phyloP scores from a whole-genome alignment of 1,140 invertebrate genomes.

The Subanguina moxae region DNA sequence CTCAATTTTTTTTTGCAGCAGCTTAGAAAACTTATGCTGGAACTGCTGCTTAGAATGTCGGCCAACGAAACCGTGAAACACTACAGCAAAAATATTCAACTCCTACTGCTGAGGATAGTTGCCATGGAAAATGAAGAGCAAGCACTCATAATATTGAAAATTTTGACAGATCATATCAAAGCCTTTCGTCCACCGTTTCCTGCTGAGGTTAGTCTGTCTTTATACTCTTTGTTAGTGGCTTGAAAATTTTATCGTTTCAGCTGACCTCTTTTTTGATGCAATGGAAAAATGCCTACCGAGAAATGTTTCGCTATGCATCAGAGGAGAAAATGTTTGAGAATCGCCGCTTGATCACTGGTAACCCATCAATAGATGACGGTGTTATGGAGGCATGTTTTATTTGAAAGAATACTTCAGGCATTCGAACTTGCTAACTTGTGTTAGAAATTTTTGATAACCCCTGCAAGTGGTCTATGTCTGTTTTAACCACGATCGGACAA shows the following conservation, averaged over 20 bases:
- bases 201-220: conserved; percentile 21
- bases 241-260: conserved; percentile 20
- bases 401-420: neutral
- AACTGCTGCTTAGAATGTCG: conserved; percentile 28
- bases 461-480: no score
- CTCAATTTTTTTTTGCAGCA: conserved; percentile 32
- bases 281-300: conserved; percentile 33
- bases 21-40: conserved; percentile 41
- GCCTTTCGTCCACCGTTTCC: conserved; percentile 29
- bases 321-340: conserved; percentile 30
- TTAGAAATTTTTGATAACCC: no score
- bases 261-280: conserved; percentile 22
- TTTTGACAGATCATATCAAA: conserved; percentile 40
- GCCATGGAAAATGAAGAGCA: conserved; percentile 42
- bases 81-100: conserved; percentile 26
- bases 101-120: conserved; percentile 27
- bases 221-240: neutral
- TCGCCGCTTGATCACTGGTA: conserved; percentile 7
- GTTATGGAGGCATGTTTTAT: conserved; percentile 17
- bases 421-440: conserved; percentile 4
- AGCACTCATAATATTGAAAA: conserved; percentile 39
- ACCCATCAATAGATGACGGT: conserved; percentile 29
- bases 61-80: conserved; percentile 23
- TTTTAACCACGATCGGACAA: neutral
- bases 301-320: conserved; percentile 26